Base-by-base conservation (phyloP, 2,113 vertebrate genomes). In the Holacanthus passer region DNA sequence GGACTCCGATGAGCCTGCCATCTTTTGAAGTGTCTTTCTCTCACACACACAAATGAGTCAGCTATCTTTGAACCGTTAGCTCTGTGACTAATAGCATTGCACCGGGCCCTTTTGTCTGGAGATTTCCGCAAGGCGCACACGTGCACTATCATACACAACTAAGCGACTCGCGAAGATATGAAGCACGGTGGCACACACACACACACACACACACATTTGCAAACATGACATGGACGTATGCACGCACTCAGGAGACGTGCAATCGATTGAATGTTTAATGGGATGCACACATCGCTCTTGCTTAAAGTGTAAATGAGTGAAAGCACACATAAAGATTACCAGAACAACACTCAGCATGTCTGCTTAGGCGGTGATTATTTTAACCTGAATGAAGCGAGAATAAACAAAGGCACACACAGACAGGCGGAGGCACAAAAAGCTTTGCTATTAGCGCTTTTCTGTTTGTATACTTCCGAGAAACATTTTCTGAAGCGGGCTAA, bases 71-170 rank as follows among this genome's bases (percentile, higher is more conserved):
- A 86, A 87, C 82, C 66, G 76, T 84, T 87, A 76, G 83, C 82
- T 85, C 77, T 86, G 87, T 89, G 90, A 91, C 86, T 91, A 91
- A 92, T 79, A 69, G 79, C 82, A 69, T 79, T 48, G 83, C 85
- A 83, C 77, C 19, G 37, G 69, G 65, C 55, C 85, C 19, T 22
- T 90, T 90, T 92, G 82, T 91, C 65, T 83, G 83, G 69, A 81
- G 79, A 86, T 86, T 82, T 83, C 84, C 7, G n/a, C 47, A 8
- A 78, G 64, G 62, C 73, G 24, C 60, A 63, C 43, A 37, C 60
- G 20, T 0, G 4, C 65, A 22, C 37, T n/a, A 22, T 52, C 39
- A 11, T 9, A 39, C 63, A 62, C 62, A 77, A 31, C n/a, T n/a
- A n/a, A n/a, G n/a, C 35, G 32, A 29, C 37, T 5, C 2, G n/a